Conservation (phyloP, 2,888 invertebrate species). For the Liodrosophila aerea region DNA sequence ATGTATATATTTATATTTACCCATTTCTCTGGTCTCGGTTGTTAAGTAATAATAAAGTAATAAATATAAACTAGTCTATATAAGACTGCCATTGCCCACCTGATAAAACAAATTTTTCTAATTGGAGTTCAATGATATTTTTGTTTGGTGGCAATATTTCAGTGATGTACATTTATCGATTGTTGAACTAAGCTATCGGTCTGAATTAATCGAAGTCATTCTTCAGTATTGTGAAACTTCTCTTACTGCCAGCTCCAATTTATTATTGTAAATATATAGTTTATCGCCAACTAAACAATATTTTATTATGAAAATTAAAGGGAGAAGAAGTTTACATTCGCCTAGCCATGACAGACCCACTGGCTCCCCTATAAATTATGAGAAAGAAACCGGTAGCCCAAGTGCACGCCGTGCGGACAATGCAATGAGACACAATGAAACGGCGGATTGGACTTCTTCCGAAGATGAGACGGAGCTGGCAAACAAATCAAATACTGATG, state of each 20-base stretch:
- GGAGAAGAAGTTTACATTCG: constrained; percentile 21
- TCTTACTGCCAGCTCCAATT: constrained; percentile 1
- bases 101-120: background rate
- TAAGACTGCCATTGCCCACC: constrained; percentile 33
- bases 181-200: constrained; percentile 1
- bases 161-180: background rate
- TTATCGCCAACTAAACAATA: background rate
- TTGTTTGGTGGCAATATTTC: background rate
- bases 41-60: constrained; percentile 32
- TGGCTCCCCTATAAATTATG: too few relatives aligned
- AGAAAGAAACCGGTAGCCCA: background rate
- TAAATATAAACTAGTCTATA: constrained; percentile 29
- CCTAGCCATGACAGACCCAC: too few relatives aligned
- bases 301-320: constrained; percentile 17
- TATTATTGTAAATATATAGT: background rate
- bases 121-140: too few relatives aligned
- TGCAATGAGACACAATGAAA: constrained; percentile 2
- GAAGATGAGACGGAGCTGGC: background rate
- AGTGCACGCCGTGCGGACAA: background rate
- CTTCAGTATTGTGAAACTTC: background rate
- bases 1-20: constrained; percentile 45
- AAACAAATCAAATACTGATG: background rate
- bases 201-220: background rate
- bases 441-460: too few relatives aligned
- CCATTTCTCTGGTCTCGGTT: constrained; percentile 30